These are phyloP conservation scores for Cataglyphis cursor DNA, from an alignment of 2,888 invertebrate genomes.

Conservation along the genomic window DNA sequence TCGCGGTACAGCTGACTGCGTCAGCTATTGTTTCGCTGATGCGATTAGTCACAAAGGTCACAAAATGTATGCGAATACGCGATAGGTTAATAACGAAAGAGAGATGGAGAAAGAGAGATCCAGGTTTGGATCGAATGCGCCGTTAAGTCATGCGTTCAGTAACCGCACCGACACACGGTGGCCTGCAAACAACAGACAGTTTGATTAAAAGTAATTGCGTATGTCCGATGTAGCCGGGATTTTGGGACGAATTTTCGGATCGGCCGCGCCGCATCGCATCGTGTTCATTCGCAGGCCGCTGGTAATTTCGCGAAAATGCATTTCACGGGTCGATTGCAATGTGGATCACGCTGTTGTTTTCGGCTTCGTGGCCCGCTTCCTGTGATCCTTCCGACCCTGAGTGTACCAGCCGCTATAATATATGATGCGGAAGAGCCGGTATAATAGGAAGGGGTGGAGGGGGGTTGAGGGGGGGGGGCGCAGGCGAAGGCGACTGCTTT, in stretches of 20 bases:
- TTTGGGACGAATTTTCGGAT: constrained; percentile 61
- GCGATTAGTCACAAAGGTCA: constrained; percentile 41
- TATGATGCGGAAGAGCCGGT: constrained; percentile 47
- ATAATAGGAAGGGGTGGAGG: background rate
- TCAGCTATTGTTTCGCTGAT: constrained; percentile 33
- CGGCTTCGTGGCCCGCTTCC: constrained; percentile 49
- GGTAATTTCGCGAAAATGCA: constrained; percentile 59
- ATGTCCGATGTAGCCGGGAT: constrained; percentile 17
- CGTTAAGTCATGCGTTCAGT: constrained; percentile 58
- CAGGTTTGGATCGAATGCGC: constrained; percentile 20
- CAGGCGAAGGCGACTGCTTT: constrained; percentile 28
- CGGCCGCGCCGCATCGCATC: constrained; percentile 40
- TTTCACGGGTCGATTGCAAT: constrained; percentile 59
- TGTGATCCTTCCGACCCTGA: constrained; percentile 35
- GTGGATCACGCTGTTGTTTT: constrained; percentile 59
- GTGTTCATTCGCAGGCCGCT: constrained; percentile 44
- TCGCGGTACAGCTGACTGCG: background rate
- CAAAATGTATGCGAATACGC: background rate
- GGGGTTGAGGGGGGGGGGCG: background rate
- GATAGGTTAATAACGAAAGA: constrained; percentile 32
- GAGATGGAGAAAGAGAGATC: background rate
- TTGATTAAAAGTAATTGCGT: constrained; percentile 58
- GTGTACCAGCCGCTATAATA: constrained; percentile 48
- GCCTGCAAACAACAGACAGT: constrained; percentile 55
- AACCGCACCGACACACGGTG: constrained; percentile 48